phyloP scores from a whole-genome alignment of 2,888 invertebrate species.

The Syrista parreyssii region DNA sequence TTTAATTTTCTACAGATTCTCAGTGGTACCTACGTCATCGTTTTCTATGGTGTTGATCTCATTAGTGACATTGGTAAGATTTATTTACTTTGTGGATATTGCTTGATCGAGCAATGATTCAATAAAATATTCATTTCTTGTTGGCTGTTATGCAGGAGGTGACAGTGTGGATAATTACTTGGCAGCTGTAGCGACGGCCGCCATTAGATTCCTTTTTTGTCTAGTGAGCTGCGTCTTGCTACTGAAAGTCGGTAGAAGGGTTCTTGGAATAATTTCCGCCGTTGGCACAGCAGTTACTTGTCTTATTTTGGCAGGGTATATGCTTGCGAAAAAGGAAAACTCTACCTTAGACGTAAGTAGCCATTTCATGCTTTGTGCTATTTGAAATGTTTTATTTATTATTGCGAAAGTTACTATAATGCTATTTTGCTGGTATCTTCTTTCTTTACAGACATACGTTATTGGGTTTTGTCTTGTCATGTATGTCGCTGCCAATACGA shows the following conservation, averaged over 20 bases:
- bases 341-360: slow-evolving; percentile 53
- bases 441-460: slow-evolving; percentile 54
- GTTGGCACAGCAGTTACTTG: slow-evolving; percentile 76
- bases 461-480: slow-evolving; percentile 70
- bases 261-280: slow-evolving; percentile 76
- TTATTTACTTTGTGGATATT: neutral
- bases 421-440: neutral
- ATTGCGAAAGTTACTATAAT: neutral
- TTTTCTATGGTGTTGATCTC: slow-evolving; percentile 84
- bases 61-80: slow-evolving; percentile 69
- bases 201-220: slow-evolving; percentile 75
- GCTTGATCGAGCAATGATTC: neutral
- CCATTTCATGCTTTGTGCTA: neutral
- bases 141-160: slow-evolving; percentile 62
- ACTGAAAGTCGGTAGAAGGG: slow-evolving; percentile 74
- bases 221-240: slow-evolving; percentile 75
- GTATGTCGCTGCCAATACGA: slow-evolving; percentile 80
- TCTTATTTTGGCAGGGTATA: slow-evolving; percentile 70
- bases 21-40: slow-evolving; percentile 81
- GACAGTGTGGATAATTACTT: slow-evolving; percentile 66
- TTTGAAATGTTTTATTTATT: neutral
- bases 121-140: neutral
- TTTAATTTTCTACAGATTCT: slow-evolving; percentile 80
- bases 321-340: slow-evolving; percentile 62
- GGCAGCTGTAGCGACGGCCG: slow-evolving; percentile 78